Base-by-base conservation (phyloP, 2,888 invertebrate genomes). In the Catocala sponsa region DNA sequence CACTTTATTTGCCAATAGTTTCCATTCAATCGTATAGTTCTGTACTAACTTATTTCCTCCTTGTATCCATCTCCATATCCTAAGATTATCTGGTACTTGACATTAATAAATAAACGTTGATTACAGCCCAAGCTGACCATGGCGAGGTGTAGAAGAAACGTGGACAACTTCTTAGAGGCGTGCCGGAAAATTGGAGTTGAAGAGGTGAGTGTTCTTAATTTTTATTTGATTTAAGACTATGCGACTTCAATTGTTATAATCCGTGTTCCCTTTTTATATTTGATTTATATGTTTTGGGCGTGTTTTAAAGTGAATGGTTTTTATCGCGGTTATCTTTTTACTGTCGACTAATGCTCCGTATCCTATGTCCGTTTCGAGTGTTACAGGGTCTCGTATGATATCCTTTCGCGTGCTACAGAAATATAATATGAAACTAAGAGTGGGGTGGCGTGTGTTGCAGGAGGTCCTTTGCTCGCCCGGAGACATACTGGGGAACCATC, bases 161-260 rank as follows among this genome's bases (percentile, higher is more conserved):
- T 99, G 35, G 99, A 99, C 88, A 99, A 99, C 92, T 99, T 99
- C 86, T 93, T 99, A 78, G 98, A 98, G 84, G 99, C 99, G 25
- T 99, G 99, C 91, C 96, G 98, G 66, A 97, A 96, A 91, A 98
- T 99, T 81, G 99, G 99, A 73, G 98, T 99, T 11, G 97, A 98
- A 92, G 98, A 98, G 97, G 99, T 99, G 91, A 96, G 97, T 83
- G 11, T 25, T 5, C 47, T 13, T 0, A 13, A 9, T 4, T 13
- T 35, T 48, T 25, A 0, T 6, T 38, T 35, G 12, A 41, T 49
- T 25, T 42, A 25, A 12, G 13, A 38, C 2, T 42, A 32, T 25
- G 25, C 25, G 1, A 2, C 0, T 13, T 52, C 32, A 42, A 12
- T 46, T 38, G 7, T 59, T 12, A 42, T 48, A 5, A 53, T n/a